Base-by-base conservation (phyloP, 2,113 vertebrate species). In the Numenius arquata region DNA sequence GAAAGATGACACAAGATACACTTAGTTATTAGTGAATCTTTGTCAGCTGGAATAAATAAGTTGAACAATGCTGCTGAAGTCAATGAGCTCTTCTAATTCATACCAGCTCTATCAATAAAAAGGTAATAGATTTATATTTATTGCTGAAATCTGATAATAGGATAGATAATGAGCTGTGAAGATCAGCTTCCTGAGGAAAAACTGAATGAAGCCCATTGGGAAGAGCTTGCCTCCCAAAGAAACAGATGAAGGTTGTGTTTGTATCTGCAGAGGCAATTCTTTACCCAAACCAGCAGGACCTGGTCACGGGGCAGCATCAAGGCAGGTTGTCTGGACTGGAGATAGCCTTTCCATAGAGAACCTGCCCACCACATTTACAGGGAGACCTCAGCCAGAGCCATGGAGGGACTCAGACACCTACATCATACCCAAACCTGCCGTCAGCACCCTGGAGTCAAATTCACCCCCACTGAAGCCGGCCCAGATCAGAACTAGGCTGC, bases 381-480 rank as follows among this genome's bases (percentile, higher is more conserved):
- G 29, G 40, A 81, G 19, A 73, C 7, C 20, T 62, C 52, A 59
- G 55, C 25, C 45, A 73, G 47, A 90, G 41, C 6, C 73, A 55
- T 23, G 74, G 26, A 68, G 32, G 10, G 25, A 50, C 34, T 59
- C 36, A 17, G n/a, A 55, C 23, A 59, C 6, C 14, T 21, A 47
- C 22, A 41, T 47, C 5, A 0, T 11, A 61, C 52, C 27, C 30
- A 78, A n/a, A 62, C 9, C 47, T 83, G 12, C 50, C 1, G 0
- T 14, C 63, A 71, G 41, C n/a, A 50, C 12, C 26, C 30, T 6
- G 7, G 36, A 76, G 63, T 36, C 2, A 2, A 77, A 68, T 76
- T 45, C 14, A 27, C 7, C 5, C 8, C 18, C 7, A 10, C 14
- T 53, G 62, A 86, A 84, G 4, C 41, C 67, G 32, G 4, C 61